Evolutionary conservation across 2,113 vertebrate species (phyloP).

Genomic region (Piprites chloris): DNA sequence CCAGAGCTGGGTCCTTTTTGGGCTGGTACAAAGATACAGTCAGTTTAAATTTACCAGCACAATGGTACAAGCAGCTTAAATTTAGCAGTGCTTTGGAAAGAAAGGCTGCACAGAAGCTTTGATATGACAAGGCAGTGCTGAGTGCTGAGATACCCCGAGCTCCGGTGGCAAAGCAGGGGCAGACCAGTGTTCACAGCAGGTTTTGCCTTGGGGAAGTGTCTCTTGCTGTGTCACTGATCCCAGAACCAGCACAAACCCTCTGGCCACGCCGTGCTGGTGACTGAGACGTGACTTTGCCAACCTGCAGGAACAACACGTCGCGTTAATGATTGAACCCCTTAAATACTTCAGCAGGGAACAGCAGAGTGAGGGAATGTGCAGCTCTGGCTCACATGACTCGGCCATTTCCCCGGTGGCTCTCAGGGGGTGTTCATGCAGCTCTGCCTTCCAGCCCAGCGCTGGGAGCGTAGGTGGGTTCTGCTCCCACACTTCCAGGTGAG

Average conservation of each 20-base stretch:
- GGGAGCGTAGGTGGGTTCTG: background rate
- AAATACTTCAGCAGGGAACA: background rate
- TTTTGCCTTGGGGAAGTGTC: background rate
- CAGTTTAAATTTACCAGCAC: background rate
- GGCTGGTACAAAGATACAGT: fast-evolving
- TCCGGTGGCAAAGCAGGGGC: background rate
- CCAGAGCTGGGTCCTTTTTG: background rate
- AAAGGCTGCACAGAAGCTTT: fast-evolving
- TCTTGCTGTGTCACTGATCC: background rate
- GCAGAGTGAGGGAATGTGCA: background rate
- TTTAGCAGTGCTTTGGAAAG: background rate
- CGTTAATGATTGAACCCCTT: constrained; percentile 64
- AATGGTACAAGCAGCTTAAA: background rate
- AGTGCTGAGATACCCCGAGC: background rate
- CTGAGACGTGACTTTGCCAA: constrained; percentile 44
- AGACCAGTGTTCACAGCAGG: background rate
- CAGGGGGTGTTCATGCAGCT: background rate
- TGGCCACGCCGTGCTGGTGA: background rate
- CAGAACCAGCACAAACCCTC: background rate
- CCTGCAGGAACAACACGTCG: background rate
- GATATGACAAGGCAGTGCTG: fast-evolving
- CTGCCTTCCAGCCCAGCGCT: background rate
- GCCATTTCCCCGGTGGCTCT: background rate
- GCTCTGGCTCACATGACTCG: constrained; percentile 39
- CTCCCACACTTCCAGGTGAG: background rate